These are phyloP conservation scores for Lithophane ornitopus DNA, from an alignment of 2,888 invertebrate genomes.

Conservation along the genomic window DNA sequence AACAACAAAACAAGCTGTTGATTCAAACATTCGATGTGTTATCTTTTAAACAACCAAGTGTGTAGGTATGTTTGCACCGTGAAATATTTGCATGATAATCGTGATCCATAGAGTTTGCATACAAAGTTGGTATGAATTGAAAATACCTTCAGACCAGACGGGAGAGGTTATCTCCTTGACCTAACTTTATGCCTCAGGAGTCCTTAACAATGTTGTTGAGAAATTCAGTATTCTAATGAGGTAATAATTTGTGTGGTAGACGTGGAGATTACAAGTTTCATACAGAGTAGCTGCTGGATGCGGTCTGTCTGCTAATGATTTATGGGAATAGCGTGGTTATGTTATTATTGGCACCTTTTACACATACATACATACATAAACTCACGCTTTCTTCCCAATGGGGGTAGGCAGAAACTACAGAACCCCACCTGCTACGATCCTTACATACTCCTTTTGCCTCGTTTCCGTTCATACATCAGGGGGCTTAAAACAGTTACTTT, in stretches of 20 bases:
- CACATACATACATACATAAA: too few species aligned
- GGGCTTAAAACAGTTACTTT: too few species aligned
- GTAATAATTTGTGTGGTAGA: conserved; percentile 44
- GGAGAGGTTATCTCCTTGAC: conserved; percentile 61
- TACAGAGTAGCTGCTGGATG: conserved; percentile 25
- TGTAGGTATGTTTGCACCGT: conserved; percentile 12
- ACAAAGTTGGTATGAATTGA: conserved; percentile 37
- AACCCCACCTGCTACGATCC: too few species aligned
- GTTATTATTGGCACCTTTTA: not conserved
- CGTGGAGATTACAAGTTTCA: conserved; percentile 26
- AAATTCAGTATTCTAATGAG: conserved; percentile 58
- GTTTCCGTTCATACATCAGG: too few species aligned
- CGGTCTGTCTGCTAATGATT: conserved; percentile 17
- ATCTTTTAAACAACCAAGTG: conserved; percentile 41
- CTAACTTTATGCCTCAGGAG: conserved; percentile 40
- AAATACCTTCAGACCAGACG: conserved; percentile 46
- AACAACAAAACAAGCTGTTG: conserved; percentile 48
- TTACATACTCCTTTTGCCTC: too few species aligned
- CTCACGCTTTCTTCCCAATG: too few species aligned
- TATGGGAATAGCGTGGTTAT: conserved; percentile 3
- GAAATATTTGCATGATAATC: conserved; percentile 60
- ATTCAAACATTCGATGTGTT: conserved; percentile 53
- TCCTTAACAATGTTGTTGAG: conserved; percentile 47
- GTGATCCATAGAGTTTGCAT: conserved; percentile 48
- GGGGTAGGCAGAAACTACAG: too few species aligned